Evolutionary conservation across 2,113 vertebrate genomes (phyloP), one percentile per base, ranked within the genome.

Genomic region (Charadrius vociferus): DNA sequence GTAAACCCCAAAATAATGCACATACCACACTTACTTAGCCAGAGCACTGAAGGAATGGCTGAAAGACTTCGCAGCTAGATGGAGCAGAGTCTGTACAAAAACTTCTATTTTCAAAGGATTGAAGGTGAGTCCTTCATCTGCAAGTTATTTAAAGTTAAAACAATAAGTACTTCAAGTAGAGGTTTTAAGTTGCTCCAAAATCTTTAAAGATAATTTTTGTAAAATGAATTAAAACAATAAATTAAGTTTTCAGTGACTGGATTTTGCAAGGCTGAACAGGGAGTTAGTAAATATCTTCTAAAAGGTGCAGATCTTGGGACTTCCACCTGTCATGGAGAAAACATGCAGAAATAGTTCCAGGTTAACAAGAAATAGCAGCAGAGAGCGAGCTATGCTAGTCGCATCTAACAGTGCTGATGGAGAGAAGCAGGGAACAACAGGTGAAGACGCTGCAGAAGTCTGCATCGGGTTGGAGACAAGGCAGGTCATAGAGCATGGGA

Each of bases 41-140:
- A 99, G 98, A 66, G 99, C 99, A 82, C 99, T 99, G 97, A 99
- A 99, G 43, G 99, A 99, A 94, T 99, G 99, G 97, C 99, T 99
- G 97, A 99, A 99, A 19, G 99, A 99, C 81, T 99, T 99, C 74
- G 99, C 98, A 19, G 99, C 99, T 95, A 99, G 96, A 59, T 99
- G 98, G 37, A 99, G 98, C 62, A 99, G 96, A 37, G 99, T 99
- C 97, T 99, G 99, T 86, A 99, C 97, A 94, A 99, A 99, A 67
- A 99, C 99, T 7, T 99, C 99, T 79, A 99, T 99, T 98, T 99
- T 99, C 96, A 99, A 91, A 5, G 99, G 99, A 95, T 99, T 99
- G 97, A 99, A 99, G 82, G 98, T 98, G 94, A 99, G 98, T 4
- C 98, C 99, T 97, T 99, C 99, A 71, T 99, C 99, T 99, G 98